Evolutionary conservation across 2,797 vertebrate species (phyloP), one percentile per base, ranked within the genome.

Genomic region (Pseudomugil tenellus): DNA sequence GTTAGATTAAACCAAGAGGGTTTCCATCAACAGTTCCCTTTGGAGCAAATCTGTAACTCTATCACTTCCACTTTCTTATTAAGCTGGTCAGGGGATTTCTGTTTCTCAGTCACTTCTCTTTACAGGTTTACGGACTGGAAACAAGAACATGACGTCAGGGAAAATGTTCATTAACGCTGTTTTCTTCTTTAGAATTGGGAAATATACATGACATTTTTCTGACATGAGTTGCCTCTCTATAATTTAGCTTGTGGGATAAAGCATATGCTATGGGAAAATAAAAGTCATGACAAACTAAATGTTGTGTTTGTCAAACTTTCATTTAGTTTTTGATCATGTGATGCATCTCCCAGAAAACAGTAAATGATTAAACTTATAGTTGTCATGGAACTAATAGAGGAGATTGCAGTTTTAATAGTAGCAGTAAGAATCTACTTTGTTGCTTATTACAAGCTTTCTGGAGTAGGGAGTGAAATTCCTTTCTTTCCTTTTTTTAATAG

Each of bases 231-330:
- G 19, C 19, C 19, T n/a, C 19, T n/a, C 19, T 43, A 2, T n/a
- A 43, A n/a, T 43, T 43, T 9, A n/a, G 13, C 4, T 57, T 57
- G 25, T 37, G 6, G 12, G 21, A 23, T 11, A 70, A 58, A 55
- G 11, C 21, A 35, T 41, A 14, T 34, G 28, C 25, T 2, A 9
- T 6, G 43, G 31, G 49, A 51, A 1, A 55, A 34, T 46, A 14
- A 17, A 4, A 21, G 21, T 1, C 17, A 0, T 49, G 13, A 28
- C 35, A 21, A 21, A 13, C 32, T 35, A 23, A 11, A 7, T 59
- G 31, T 63, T 72, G 10, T n/a, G 37, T 76, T 83, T 77, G 68
- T 55, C 34, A 68, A 41, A 17, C 6, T 13, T 48, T 62, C 13
- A 19, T 60, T 61, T 12, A 16, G 35, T 67, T 66, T 65, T 60